Evolutionary conservation across 2,888 invertebrate genomes (phyloP), one percentile per base, ranked within the genome.

Genomic region (Aphidius colemani): DNA sequence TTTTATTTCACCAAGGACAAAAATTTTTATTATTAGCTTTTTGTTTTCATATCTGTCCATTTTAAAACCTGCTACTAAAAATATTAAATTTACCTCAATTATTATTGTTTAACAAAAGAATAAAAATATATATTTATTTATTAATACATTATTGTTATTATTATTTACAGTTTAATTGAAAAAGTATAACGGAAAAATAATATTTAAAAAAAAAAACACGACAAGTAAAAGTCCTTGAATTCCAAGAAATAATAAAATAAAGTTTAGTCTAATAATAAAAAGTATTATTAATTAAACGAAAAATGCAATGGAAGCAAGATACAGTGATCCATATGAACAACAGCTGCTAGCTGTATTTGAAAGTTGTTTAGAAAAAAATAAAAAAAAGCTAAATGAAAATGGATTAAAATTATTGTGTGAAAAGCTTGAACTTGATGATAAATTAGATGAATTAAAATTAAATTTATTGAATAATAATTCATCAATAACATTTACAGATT

Each of bases 301-400:
- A 71, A 68, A 77, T 78, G 78, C 77, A 69, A 81, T 81, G 81
- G 81, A 78, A 75, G 78, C 77, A 66, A 74, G 72, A 64, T 74
- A 70, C 59, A 74, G 71, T 64, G 91, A 92, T 84, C 92, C 90
- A 53, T 93, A 93, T 79, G 93, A 93, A 82, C 89, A 90, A 83
- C 92, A 93, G 85, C 86, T 93, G 75, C 88, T 90, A 74, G 88
- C 89, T 74, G 91, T 93, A 78, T 94, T 93, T 78, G 88, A 91
- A 80, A 91, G 90, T 77, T 92, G 92, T 83, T 90, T 92, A 82
- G 85, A 86, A 70, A 87, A 89, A 77, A 88, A 88, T 75, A 85
- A 87, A 75, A 90, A 90, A 71, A 86, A 88, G 74, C 82, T 93
- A 70, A 89, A 90, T 77, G 86, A 85, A 73, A 85, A 86, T 53